Percentiles rank a stretch among this genome's conserved stretches.
phyloP scores from a whole-genome alignment of 2,797 vertebrate genomes.

The Knipowitschia caucasica region DNA sequence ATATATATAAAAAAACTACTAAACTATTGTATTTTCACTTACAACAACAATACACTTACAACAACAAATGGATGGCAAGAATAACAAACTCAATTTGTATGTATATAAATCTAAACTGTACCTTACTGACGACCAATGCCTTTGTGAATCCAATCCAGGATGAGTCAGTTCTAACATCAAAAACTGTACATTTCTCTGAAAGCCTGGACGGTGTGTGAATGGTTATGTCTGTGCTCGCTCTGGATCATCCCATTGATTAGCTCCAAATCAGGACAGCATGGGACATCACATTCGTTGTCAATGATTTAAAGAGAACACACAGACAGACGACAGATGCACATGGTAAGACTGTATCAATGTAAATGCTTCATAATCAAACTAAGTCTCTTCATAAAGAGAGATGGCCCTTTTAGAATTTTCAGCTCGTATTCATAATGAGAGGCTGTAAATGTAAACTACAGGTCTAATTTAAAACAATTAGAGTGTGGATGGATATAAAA shows the following conservation, averaged over 20 bases:
- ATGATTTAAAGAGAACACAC: constrained; percentile 68
- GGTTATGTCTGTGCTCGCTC: constrained; percentile 40
- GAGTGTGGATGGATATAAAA: too few relatives aligned
- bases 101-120: neutral
- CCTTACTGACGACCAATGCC: neutral
- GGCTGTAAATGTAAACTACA: too few relatives aligned
- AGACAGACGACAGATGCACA: neutral
- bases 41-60: too few relatives aligned
- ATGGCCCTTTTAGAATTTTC: too few relatives aligned
- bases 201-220: constrained; percentile 18
- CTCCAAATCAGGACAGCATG: constrained; percentile 40
- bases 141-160: too few relatives aligned
- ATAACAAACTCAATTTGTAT: neutral
- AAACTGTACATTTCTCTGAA: constrained; percentile 1
- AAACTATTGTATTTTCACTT: too few relatives aligned
- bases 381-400: too few relatives aligned
- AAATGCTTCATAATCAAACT: neutral
- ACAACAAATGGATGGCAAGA: too few relatives aligned
- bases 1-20: neutral
- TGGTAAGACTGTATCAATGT: neutral
- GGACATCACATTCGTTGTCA: constrained; percentile 56
- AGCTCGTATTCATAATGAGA: too few relatives aligned
- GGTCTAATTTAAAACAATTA: too few relatives aligned
- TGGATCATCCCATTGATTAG: constrained; percentile 66
- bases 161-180: neutral